Conservation (phyloP, 2,797 vertebrate genomes). For the Pyrocephalus nanus region DNA sequence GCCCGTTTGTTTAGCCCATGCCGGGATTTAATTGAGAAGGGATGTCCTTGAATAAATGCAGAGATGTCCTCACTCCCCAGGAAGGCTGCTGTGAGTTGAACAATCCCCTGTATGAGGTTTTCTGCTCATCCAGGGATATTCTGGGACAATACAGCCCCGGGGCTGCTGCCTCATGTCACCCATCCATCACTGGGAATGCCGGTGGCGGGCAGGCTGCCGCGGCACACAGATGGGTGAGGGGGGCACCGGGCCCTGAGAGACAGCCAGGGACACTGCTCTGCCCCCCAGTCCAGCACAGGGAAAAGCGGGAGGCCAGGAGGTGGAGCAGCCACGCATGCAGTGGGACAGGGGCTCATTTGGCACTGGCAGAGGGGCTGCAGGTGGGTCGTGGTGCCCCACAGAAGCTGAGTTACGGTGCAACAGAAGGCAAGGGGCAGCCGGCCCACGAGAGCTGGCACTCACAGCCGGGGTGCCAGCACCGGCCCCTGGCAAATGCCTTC, state of each 20-base stretch:
- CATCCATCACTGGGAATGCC: neutral
- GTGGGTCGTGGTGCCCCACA: fast-evolving
- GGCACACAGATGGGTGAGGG: fast-evolving
- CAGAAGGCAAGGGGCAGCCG: neutral
- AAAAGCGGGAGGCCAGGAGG: fast-evolving
- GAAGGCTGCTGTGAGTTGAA: neutral
- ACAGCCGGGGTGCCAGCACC: neutral
- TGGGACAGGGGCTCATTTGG: neutral
- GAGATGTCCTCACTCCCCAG: constrained; percentile 13
- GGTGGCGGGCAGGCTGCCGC: fast-evolving
- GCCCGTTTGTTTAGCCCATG: constrained; percentile 39
- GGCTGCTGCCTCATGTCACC: neutral
- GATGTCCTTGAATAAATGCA: constrained; percentile 41
- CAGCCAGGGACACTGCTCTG: neutral
- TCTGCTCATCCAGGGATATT: neutral
- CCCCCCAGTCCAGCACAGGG: fast-evolving
- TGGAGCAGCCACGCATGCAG: fast-evolving
- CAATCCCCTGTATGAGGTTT: neutral
- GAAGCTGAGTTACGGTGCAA: neutral
- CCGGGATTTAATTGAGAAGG: constrained; percentile 44
- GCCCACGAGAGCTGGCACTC: neutral
- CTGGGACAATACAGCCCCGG: neutral
- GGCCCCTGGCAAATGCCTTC: neutral
- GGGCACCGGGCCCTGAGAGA: fast-evolving
- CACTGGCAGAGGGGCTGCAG: neutral